A percentile compares a stretch with the other conserved stretches of the same genome.
These are phyloP conservation scores for Acanthopleura granulata DNA, from an alignment of 2,888 invertebrate genomes.

Conservation along the genomic window DNA sequence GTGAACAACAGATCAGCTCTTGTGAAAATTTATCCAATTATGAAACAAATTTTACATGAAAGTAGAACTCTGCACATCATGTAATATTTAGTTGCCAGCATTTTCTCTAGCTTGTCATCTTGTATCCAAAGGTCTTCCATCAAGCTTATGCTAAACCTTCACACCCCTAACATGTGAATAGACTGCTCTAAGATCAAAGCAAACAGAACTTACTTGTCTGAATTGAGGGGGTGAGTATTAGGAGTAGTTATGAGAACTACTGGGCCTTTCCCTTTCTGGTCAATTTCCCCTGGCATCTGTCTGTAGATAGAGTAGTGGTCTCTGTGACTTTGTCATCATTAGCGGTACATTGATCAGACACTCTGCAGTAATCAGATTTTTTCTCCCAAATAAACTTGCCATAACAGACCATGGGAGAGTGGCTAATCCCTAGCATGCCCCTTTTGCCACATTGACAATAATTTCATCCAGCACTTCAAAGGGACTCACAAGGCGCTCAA, in stretches of 20 bases:
- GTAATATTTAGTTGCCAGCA: too few species aligned
- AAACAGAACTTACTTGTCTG: background rate
- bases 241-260: background rate
- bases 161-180: background rate
- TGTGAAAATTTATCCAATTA: too few species aligned
- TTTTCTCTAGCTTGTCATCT: too few species aligned
- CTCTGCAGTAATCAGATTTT: background rate
- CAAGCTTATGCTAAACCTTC: too few species aligned
- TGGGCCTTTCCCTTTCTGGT: background rate
- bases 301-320: background rate
- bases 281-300: constrained; percentile 5
- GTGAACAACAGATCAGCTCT: too few species aligned
- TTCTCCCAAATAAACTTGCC: constrained; percentile 8
- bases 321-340: constrained; percentile 7
- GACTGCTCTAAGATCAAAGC: background rate
- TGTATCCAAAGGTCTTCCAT: too few species aligned
- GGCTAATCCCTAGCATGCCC: constrained; percentile 10
- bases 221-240: background rate
- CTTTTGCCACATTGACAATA: constrained; percentile 11
- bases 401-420: background rate
- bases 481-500: background rate
- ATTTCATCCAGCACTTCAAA: constrained; percentile 12
- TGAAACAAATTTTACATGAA: too few species aligned
- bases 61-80: too few species aligned
- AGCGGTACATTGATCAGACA: constrained; percentile 14